phyloP scores from a whole-genome alignment of 2,888 invertebrate genomes.

The Platerodrilus igneus region DNA sequence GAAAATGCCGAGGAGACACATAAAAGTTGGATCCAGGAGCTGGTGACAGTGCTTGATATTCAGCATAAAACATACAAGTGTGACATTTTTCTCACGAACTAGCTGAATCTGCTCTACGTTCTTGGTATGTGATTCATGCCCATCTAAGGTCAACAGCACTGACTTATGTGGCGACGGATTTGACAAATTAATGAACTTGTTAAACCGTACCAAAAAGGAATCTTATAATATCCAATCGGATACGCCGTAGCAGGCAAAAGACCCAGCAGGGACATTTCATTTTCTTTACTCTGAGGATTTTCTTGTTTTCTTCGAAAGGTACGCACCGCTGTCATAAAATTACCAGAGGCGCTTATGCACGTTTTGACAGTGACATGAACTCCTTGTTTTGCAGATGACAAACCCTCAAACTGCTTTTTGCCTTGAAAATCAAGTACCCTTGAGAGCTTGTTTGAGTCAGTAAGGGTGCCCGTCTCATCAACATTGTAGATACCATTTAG shows the following conservation, averaged over 20 bases:
- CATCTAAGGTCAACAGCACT: conserved; percentile 1
- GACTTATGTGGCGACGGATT: neutral
- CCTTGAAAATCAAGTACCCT: conserved; percentile 4
- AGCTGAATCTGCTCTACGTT: neutral
- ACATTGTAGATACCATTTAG: too few relatives aligned
- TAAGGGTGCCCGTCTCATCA: conserved; percentile 2
- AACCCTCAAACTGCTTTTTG: conserved; percentile 3
- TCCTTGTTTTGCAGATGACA: too few relatives aligned
- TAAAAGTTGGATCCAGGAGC: conserved; percentile 28
- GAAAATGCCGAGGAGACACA: neutral
- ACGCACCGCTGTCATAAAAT: conserved; percentile 8
- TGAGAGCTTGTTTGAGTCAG: conserved; percentile 4
- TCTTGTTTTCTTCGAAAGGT: conserved; percentile 3
- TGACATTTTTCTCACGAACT: conserved; percentile 15
- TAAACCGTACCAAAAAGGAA: conserved; percentile 19
- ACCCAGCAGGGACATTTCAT: conserved; percentile 19
- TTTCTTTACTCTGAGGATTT: conserved; percentile 19
- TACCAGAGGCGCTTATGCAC: conserved; percentile 9
- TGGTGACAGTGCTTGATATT: conserved; percentile 30
- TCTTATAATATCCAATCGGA: conserved; percentile 21
- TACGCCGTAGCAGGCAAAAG: conserved; percentile 14
- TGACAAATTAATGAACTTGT: conserved; percentile 19
- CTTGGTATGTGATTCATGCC: conserved; percentile 1
- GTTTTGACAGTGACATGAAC: conserved; percentile 5
- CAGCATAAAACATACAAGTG: conserved; percentile 26